Evolutionary conservation across 2,888 invertebrate species (phyloP).

Genomic region (Tenthredo livida): DNA sequence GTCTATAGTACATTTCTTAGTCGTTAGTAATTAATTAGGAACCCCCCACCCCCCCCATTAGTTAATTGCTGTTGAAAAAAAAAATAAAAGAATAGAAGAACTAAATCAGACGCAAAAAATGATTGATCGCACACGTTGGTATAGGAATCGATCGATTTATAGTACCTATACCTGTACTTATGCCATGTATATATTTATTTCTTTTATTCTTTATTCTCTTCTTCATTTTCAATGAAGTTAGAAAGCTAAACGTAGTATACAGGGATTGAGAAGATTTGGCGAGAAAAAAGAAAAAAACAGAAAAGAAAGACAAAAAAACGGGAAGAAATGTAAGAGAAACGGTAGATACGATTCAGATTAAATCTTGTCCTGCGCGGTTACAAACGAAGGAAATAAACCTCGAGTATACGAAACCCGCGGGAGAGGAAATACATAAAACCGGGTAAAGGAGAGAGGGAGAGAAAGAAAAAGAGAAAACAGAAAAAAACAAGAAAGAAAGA

Average conservation of each 20-base stretch:
- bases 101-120: not conserved
- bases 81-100: not conserved
- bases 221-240: not conserved
- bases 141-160: not conserved
- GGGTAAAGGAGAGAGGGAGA: not conserved
- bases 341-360: constrained; percentile 3
- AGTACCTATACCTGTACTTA: too few relatives aligned
- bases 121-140: not conserved
- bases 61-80: not conserved
- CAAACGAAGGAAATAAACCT: not conserved
- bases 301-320: too few relatives aligned
- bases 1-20: too few relatives aligned
- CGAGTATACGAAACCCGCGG: not conserved
- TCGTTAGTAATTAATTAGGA: not conserved
- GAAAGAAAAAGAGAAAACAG: not conserved
- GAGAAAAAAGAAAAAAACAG: not conserved
- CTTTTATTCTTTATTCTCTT: too few relatives aligned
- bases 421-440: not conserved
- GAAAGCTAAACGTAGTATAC: not conserved
- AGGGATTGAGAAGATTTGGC: not conserved
- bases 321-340: not conserved
- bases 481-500: too few relatives aligned
- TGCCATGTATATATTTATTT: too few relatives aligned
- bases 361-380: not conserved
- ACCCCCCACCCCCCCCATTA: not conserved